These are phyloP conservation scores for Sorex araneus DNA, from an alignment of 2,113 vertebrate genomes.

Conservation along the genomic window DNA sequence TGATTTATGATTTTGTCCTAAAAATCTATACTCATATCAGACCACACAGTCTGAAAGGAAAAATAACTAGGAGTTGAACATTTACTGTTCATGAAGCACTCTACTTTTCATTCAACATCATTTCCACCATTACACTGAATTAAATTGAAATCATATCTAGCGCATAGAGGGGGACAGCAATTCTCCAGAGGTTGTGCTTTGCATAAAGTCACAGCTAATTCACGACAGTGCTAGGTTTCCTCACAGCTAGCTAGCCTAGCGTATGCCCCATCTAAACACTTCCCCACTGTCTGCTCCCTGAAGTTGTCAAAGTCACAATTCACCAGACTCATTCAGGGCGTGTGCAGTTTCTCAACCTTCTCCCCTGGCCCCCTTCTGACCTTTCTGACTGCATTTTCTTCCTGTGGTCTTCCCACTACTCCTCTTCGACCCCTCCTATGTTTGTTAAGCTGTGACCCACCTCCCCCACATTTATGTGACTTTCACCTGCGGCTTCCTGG, in stretches of 20 bases:
- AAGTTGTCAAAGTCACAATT: not conserved
- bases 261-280: not conserved
- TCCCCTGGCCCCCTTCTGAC: too few species aligned
- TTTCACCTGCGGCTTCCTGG: too few species aligned
- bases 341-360: too few species aligned
- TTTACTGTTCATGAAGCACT: slow-evolving; percentile 48
- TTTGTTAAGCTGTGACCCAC: too few species aligned
- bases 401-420: too few species aligned
- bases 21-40: slow-evolving; percentile 2
- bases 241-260: not conserved
- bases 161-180: slow-evolving; percentile 11
- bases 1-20: slow-evolving; percentile 26
- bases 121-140: not conserved
- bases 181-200: slow-evolving; percentile 59
- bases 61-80: slow-evolving; percentile 32
- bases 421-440: too few species aligned
- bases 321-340: not conserved
- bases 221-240: not conserved
- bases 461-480: too few species aligned
- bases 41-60: slow-evolving; percentile 21
- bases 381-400: too few species aligned
- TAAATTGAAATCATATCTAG: too few species aligned
- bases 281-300: not conserved
- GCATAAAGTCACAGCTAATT: slow-evolving; percentile 49
- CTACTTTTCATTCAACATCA: slow-evolving; percentile 53